These are phyloP conservation scores for Neodontobutis hainanensis DNA, from an alignment of 2,113 vertebrate species.

Conservation along the genomic window DNA sequence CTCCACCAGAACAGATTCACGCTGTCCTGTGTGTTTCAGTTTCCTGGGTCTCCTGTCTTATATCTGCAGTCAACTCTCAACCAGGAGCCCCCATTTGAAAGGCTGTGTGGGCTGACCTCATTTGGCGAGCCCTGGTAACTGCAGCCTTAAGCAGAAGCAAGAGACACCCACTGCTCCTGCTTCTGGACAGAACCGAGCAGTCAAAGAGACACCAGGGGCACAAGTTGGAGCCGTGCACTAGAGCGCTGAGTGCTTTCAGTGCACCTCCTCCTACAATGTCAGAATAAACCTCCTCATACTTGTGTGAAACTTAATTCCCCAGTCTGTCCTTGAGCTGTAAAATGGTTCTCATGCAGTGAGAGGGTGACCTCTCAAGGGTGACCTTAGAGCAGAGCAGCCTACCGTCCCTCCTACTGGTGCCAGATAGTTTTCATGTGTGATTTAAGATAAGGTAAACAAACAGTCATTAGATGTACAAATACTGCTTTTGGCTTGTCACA, in stretches of 20 bases:
- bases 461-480: constrained; percentile 76
- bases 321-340: constrained; percentile 72
- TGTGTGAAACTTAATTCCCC: constrained; percentile 76
- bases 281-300: constrained; percentile 61
- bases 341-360: constrained; percentile 61
- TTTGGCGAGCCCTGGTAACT: constrained; percentile 65
- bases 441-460: constrained; percentile 78
- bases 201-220: constrained; percentile 56
- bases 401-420: constrained; percentile 28
- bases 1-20: too few species aligned
- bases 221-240: constrained; percentile 58
- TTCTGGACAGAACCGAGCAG: constrained; percentile 51
- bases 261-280: constrained; percentile 65
- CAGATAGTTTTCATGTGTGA: constrained; percentile 71
- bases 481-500: constrained; percentile 69
- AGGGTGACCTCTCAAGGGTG: constrained; percentile 70
- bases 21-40: too few species aligned
- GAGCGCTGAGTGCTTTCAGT: constrained; percentile 68
- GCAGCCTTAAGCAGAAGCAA: constrained; percentile 30
- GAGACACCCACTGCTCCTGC: constrained; percentile 11
- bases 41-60: too few species aligned
- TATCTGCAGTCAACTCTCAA: constrained; percentile 1
- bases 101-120: constrained; percentile 76
- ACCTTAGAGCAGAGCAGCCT: constrained; percentile 34
- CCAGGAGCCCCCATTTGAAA: not conserved